A percentile compares a stretch with the other conserved stretches of the same genome.
These are phyloP conservation scores for Stramonita haemastoma DNA, from an alignment of 2,888 invertebrate species.

Conservation along the genomic window DNA sequence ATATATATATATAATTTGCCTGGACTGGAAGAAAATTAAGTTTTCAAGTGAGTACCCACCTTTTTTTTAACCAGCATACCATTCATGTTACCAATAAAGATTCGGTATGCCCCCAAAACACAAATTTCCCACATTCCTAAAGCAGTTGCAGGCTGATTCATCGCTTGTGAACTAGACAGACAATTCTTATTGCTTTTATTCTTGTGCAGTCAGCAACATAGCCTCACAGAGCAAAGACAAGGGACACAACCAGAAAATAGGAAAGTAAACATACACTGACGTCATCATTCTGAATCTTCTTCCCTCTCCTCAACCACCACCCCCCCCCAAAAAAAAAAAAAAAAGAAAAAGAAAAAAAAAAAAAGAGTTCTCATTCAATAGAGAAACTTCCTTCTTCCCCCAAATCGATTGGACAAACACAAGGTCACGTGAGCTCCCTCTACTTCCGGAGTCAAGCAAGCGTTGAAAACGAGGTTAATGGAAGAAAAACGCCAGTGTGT, in stretches of 20 bases:
- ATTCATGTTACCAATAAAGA: too few relatives aligned
- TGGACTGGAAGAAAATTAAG: too few relatives aligned
- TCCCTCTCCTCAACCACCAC: background rate
- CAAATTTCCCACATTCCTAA: background rate
- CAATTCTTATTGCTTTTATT: background rate
- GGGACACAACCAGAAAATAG: background rate
- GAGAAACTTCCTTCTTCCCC: constrained; percentile 3
- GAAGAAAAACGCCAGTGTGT: constrained; percentile 33
- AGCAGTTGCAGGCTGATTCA: background rate
- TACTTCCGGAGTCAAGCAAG: constrained; percentile 28
- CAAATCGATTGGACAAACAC: constrained; percentile 32
- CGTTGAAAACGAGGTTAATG: constrained; percentile 36
- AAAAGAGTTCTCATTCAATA: background rate
- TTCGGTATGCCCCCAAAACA: too few relatives aligned
- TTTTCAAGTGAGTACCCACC: too few relatives aligned
- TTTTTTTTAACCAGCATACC: too few relatives aligned
- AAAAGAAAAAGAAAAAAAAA: background rate
- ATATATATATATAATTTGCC: too few relatives aligned
- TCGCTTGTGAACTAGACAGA: background rate
- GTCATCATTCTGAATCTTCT: background rate
- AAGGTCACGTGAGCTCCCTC: constrained; percentile 27
- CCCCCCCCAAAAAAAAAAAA: background rate
- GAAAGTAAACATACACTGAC: background rate
- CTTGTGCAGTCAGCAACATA: background rate
- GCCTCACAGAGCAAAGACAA: background rate